Percentiles rank a stretch among this genome's conserved stretches.
Conservation (phyloP, 2,797 vertebrate species). For the Myotis daubentonii region DNA sequence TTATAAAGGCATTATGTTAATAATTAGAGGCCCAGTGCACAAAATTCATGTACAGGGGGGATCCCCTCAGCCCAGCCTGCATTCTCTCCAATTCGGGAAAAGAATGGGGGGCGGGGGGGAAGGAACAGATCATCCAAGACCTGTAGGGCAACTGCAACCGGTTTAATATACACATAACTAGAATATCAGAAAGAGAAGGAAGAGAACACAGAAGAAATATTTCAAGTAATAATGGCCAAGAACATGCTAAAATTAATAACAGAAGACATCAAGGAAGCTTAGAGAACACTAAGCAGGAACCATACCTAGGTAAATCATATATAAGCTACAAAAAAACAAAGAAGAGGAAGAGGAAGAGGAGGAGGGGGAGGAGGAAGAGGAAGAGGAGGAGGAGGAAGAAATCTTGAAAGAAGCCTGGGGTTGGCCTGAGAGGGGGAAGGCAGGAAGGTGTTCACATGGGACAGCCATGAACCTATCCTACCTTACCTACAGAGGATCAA, state of each 20-base stretch:
- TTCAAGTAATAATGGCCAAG: background rate
- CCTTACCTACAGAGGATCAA: background rate
- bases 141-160: background rate
- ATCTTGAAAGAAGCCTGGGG: background rate
- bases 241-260: background rate
- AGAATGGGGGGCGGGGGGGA: too few relatives aligned
- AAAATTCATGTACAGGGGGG: too few relatives aligned
- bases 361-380: fast-evolving
- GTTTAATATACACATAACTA: background rate
- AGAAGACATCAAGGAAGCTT: background rate
- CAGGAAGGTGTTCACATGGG: background rate
- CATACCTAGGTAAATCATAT: background rate
- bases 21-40: background rate
- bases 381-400: background rate
- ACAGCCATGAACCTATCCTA: background rate
- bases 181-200: background rate
- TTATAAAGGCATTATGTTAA: conserved; percentile 1
- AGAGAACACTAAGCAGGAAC: background rate
- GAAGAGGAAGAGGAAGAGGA: fast-evolving
- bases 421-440: background rate
- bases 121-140: background rate
- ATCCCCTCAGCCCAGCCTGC: too few relatives aligned
- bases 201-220: background rate
- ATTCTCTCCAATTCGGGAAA: background rate
- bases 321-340: background rate